phyloP scores from a whole-genome alignment of 2,797 vertebrate species.

The Coilia nasus region DNA sequence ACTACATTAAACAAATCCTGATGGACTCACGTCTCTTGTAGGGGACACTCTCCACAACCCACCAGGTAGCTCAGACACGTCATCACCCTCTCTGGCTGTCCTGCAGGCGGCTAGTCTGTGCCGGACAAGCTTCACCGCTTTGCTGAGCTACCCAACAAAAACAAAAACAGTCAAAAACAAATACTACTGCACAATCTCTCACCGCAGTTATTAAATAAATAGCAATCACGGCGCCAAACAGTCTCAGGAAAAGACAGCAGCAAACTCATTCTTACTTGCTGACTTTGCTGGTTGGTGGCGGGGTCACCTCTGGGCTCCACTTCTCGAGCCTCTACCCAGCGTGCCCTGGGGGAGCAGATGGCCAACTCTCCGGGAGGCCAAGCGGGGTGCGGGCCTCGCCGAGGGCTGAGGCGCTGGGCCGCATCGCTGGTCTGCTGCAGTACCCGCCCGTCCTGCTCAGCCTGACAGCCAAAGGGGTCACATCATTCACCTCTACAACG shows the following conservation, averaged over 20 bases:
- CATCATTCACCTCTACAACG: background rate
- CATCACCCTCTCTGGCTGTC: conserved; percentile 58
- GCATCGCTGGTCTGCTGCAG: conserved; percentile 54
- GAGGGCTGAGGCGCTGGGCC: conserved; percentile 46
- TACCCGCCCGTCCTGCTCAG: conserved; percentile 61
- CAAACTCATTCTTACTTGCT: conserved; percentile 69
- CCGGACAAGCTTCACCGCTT: conserved; percentile 79
- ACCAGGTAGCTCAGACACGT: conserved; percentile 65
- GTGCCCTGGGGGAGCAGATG: conserved; percentile 53
- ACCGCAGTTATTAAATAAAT: no score
- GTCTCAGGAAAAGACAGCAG: background rate
- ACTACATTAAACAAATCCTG: conserved; percentile 23
- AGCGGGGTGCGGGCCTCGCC: conserved; percentile 62
- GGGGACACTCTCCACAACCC: conserved; percentile 68
- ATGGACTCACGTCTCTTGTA: conserved; percentile 74
- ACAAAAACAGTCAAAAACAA: conserved; percentile 39
- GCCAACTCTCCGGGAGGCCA: conserved; percentile 55
- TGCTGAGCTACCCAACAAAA: conserved; percentile 71
- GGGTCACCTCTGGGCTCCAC: conserved; percentile 40
- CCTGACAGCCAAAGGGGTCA: conserved; percentile 60
- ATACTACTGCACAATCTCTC: no score
- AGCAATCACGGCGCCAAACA: background rate
- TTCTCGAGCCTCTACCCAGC: background rate
- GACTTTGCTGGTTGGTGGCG: conserved; percentile 55
- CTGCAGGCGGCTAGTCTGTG: conserved; percentile 79